These are phyloP conservation scores for Crocuta crocuta DNA, from an alignment of 2,113 vertebrate species.

Conservation along the genomic window DNA sequence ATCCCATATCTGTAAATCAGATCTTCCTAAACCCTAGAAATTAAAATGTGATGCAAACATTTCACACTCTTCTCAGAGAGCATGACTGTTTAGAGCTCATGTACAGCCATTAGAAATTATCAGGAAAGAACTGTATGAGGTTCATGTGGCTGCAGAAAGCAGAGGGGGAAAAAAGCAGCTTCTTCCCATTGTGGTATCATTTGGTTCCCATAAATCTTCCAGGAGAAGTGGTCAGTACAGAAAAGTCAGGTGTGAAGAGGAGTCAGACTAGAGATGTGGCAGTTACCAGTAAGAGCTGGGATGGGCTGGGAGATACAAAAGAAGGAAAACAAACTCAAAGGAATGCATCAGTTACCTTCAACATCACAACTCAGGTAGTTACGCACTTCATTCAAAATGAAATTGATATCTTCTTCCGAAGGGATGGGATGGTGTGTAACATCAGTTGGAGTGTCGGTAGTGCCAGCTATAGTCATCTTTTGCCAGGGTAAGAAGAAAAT, in stretches of 20 bases:
- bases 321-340: neutral
- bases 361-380: constrained; percentile 96
- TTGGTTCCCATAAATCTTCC: neutral
- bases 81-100: neutral
- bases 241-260: neutral
- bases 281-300: neutral
- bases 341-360: constrained; percentile 88
- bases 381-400: constrained; percentile 94
- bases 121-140: neutral
- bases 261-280: neutral
- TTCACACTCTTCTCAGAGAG: neutral
- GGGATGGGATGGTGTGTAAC: constrained; percentile 94
- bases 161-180: neutral
- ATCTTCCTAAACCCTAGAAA: neutral
- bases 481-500: constrained; percentile 99
- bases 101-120: neutral
- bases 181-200: neutral
- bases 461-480: constrained; percentile 98
- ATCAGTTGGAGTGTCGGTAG: constrained; percentile 94
- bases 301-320: neutral
- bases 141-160: neutral
- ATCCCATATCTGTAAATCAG: neutral
- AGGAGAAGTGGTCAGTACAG: neutral
- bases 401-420: constrained; percentile 94
- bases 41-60: neutral